Percentiles rank a stretch among this genome's conserved stretches.
phyloP scores from a whole-genome alignment of 64 coral and sea anemone species.

The Orbicella faveolata region DNA sequence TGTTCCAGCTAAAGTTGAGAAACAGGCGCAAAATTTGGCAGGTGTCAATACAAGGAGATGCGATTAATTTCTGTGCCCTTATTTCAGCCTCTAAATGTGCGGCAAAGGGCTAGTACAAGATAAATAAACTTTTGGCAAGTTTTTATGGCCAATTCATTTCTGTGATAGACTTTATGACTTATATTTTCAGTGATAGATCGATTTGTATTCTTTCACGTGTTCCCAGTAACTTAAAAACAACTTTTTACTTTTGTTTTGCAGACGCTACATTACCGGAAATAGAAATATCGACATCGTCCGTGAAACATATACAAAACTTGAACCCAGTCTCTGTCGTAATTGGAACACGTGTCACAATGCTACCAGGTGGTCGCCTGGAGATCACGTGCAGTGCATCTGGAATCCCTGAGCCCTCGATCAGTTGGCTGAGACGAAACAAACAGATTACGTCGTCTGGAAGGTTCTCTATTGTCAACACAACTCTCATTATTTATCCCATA shows the following conservation, averaged over 20 bases:
- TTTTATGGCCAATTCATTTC: no score
- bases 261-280: conserved; percentile 57
- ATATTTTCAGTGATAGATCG: no score
- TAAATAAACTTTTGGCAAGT: no score
- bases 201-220: no score
- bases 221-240: neutral
- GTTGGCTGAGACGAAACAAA: conserved; percentile 51
- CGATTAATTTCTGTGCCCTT: no score
- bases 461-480: conserved; percentile 26
- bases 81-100: no score
- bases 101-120: no score
- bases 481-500: conserved; percentile 29
- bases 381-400: conserved; percentile 54
- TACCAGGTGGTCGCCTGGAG: conserved; percentile 43
- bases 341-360: conserved; percentile 65
- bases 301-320: conserved; percentile 59
- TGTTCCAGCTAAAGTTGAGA: no score
- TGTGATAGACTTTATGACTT: no score
- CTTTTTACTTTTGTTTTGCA: neutral
- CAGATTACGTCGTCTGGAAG: conserved; percentile 18
- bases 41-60: no score
- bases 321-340: conserved; percentile 38
- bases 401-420: conserved; percentile 56
- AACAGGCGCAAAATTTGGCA: no score
- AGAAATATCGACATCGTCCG: conserved; percentile 20